Evolutionary conservation across 2,888 invertebrate species (phyloP), one percentile per base, ranked within the genome.

Genomic region (Abrostola triplasia): DNA sequence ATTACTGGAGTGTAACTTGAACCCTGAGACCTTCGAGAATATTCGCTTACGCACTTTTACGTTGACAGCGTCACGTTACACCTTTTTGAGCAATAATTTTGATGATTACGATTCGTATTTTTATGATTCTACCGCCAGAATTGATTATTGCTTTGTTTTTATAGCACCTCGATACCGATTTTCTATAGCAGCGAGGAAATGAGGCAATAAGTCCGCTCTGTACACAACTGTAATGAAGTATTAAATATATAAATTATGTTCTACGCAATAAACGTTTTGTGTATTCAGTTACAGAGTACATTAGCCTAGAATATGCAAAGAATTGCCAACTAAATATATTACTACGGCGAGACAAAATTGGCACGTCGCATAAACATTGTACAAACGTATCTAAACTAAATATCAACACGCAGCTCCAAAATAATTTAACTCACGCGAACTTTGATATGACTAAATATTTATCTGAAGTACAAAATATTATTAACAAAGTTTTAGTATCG

Each of bases 1-100:
- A 63, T 68, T 73, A 59, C 47, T 59, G 49, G 13, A 69, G 69
- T 71, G 59, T 38, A 73, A 57, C 35, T 40, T 36, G 42, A 53
- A 38, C 13, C 59, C 36, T 24, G 6, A 37, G 36, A 13, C 24
- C 42, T 53, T 52, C 36, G n/a, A 6, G 10, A n/a, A 53, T 52
- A 73, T 59, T 73, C 62, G 49, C 61, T 70, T 47, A 57, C 48
- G 41, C 53, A 51, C 40, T 68, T 63, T 35, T 24, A 47, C 47
- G 12, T 35, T 59, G 73, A 62, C 49, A 57, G 44, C 41, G 40
- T 24, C 11, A 36, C 6, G 50, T 73, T 11, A 40, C 55, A 47
- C 38, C 36, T 56, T n/a, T 56, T 55, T 47, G 36, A 0, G 9
- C 37, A 60, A 44, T 48, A 38, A 47, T 59, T 38, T 36, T 6